Conservation (phyloP, 2,888 invertebrate species). For the Lasioglossum oenotherae region DNA sequence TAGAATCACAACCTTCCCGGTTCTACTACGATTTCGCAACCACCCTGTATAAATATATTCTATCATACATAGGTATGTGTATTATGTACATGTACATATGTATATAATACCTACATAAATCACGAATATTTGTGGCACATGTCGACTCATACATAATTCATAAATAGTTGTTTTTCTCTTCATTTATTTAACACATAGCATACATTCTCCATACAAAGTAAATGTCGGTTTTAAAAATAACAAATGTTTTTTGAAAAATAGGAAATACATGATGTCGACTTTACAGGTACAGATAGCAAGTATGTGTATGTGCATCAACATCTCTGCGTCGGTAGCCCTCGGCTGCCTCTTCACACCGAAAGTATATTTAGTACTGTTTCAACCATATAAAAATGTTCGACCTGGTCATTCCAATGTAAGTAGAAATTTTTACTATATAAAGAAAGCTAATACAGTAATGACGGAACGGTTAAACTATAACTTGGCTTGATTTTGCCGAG, state of each 20-base stretch:
- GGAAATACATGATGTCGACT: slow-evolving; percentile 7
- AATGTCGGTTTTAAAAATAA: background rate
- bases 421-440: slow-evolving; percentile 16
- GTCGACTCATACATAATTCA: too few species aligned
- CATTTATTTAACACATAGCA: background rate
- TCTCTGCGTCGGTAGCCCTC: slow-evolving; percentile 91
- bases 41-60: too few species aligned
- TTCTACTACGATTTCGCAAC: too few species aligned
- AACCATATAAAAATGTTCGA: slow-evolving; percentile 92
- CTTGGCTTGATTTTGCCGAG: too few species aligned
- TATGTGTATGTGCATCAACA: slow-evolving; percentile 91
- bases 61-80: too few species aligned
- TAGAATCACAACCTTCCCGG: too few species aligned
- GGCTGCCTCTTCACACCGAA: slow-evolving; percentile 91
- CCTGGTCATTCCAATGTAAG: slow-evolving; percentile 85
- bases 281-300: slow-evolving; percentile 91
- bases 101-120: too few species aligned
- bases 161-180: too few species aligned
- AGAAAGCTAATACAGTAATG: too few species aligned
- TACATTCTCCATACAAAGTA: background rate
- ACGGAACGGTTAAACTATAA: too few species aligned
- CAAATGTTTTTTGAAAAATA: background rate
- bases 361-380: slow-evolving; percentile 91
- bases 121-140: background rate
- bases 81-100: too few species aligned